A percentile compares a stretch with the other conserved stretches of the same genome.
These are phyloP conservation scores for Neelides sp. DNA, from an alignment of 1,140 invertebrate species.

Conservation along the genomic window DNA sequence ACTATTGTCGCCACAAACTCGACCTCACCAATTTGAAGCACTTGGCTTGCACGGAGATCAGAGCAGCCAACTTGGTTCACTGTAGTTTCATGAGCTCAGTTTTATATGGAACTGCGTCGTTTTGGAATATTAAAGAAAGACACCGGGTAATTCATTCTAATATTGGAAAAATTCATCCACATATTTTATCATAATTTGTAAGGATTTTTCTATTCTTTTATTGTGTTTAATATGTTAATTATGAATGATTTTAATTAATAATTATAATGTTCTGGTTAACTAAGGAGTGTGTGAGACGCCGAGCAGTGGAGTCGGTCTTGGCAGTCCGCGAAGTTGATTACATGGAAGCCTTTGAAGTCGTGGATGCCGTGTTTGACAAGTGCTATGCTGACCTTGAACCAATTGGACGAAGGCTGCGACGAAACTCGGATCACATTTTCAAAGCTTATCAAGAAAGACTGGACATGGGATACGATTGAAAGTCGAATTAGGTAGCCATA, in stretches of 20 bases:
- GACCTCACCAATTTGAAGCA: conserved; percentile 85
- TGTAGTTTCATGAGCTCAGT: conserved; percentile 74
- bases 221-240: conserved; percentile 3
- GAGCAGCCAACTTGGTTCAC: conserved; percentile 79
- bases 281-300: conserved; percentile 76
- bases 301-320: conserved; percentile 68
- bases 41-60: conserved; percentile 86
- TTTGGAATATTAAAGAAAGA: conserved; percentile 54
- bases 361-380: conserved; percentile 77
- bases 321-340: conserved; percentile 60
- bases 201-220: background rate
- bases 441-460: conserved; percentile 62
- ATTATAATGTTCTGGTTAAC: conserved; percentile 1
- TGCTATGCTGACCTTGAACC: conserved; percentile 92
- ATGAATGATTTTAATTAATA: background rate
- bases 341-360: conserved; percentile 56
- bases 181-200: background rate
- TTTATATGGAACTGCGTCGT: conserved; percentile 58
- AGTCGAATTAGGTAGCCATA: background rate
- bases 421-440: conserved; percentile 61
- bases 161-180: background rate
- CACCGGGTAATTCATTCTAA: conserved; percentile 47
- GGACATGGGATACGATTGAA: conserved; percentile 59
- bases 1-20: conserved; percentile 75
- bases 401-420: conserved; percentile 65